Conservation (phyloP, 2,113 vertebrate genomes). For the Megaleporinus macrocephalus region DNA sequence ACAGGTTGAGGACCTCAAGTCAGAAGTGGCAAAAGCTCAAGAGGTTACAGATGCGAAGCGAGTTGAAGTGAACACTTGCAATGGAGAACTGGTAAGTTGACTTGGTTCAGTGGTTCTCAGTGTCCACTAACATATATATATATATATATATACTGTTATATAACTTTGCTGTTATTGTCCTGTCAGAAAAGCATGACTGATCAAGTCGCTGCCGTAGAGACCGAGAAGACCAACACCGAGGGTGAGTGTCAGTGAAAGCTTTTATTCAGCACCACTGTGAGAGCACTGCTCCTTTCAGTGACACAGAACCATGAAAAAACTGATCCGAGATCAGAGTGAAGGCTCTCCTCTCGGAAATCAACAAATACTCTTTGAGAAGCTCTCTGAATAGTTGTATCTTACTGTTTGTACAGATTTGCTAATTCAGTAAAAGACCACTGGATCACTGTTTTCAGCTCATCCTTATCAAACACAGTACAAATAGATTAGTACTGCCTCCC, state of each 20-base stretch:
- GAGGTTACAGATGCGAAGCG: neutral
- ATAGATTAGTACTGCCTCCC: constrained; percentile 2
- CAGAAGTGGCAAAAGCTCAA: rapidly evolving
- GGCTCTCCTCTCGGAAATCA: no score
- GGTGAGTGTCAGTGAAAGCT: constrained; percentile 56
- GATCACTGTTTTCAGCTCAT: no score
- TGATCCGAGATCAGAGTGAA: neutral
- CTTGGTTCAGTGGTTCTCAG: neutral
- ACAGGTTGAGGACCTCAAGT: neutral
- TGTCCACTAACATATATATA: no score
- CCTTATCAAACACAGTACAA: neutral
- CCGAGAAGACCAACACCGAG: neutral
- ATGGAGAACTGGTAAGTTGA: neutral
- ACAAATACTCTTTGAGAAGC: neutral
- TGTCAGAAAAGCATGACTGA: constrained; percentile 58
- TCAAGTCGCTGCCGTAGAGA: neutral
- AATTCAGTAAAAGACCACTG: no score
- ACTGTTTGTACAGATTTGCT: no score
- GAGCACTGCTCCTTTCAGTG: neutral
- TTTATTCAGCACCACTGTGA: neutral
- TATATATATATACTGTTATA: no score
- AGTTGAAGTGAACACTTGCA: constrained; percentile 35
- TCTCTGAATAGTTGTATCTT: no score
- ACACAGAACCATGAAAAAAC: neutral
- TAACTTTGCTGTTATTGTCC: constrained; percentile 32